Evolutionary conservation across 2,113 vertebrate species (phyloP), one percentile per base, ranked within the genome.

Genomic region (Lontra canadensis): DNA sequence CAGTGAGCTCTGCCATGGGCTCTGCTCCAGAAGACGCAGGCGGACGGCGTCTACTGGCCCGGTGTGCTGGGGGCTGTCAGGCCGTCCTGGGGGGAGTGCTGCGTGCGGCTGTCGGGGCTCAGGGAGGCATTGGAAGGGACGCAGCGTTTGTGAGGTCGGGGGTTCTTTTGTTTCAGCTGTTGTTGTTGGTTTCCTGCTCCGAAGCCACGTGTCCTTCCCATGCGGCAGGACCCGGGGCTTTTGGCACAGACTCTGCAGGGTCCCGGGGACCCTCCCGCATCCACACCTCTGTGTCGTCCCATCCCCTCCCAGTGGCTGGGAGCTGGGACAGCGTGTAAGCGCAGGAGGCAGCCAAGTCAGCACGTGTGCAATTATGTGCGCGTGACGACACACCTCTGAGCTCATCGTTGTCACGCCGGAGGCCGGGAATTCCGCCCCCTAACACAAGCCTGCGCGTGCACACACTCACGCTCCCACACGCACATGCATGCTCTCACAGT

Each of bases 301-400:
- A 7, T 69, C 67, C 67, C 67, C 34, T 71, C n/a, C 15, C 36
- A 14, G 49, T 17, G 42, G 21, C 6, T 44, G 87, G 44, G 59
- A 36, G 25, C 74, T 29, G 25, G 31, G 74, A 90, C 57, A 15
- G 13, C 17, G 9, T 36, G 57, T 49, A 9, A 5, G 52, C 4
- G 8, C 29, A 11, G 69, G 42, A 23, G 17, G 76, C 36, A 7
- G 39, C 39, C 23, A 61, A n/a, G 55, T 44, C 12, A 20, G 29
- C 34, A 9, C 1, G 11, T 11, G 26, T 17, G 61, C n/a, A 29
- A 4, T 36, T 3, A 8, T 1, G 23, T 0, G 34, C 12, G 4
- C 3, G 23, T 20, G 42, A 65, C 4, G 17, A 8, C 74, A 29
- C 21, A 12, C 12, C 5, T 6, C 14, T 3, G 49, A 4, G 11